phyloP scores from a whole-genome alignment of 2,113 vertebrate species.

The Hippolais icterina region DNA sequence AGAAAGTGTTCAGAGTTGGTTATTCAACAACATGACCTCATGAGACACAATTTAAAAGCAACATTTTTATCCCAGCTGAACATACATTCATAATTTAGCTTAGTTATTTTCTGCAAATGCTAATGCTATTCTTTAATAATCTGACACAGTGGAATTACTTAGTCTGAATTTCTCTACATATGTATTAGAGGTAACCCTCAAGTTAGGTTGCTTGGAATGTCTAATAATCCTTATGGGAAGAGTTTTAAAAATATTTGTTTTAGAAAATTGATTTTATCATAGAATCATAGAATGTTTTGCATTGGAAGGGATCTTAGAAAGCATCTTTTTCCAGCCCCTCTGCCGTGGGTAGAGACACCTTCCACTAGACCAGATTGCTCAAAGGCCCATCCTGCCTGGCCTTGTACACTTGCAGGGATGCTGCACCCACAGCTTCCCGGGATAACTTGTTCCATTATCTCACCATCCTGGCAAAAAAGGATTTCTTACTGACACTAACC shows the following conservation, averaged over 20 bases:
- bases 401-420: neutral
- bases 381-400: neutral
- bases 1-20: neutral
- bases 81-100: neutral
- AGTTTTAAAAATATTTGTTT: neutral
- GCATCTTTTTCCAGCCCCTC: neutral
- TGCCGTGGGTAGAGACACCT: neutral
- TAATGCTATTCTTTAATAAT: conserved; percentile 1
- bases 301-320: neutral
- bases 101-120: neutral
- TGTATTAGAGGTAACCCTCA: neutral
- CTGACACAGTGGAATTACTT: neutral
- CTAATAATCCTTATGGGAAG: neutral
- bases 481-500: neutral
- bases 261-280: neutral
- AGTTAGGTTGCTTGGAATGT: neutral
- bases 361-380: neutral
- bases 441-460: neutral
- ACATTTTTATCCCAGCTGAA: neutral
- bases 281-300: neutral
- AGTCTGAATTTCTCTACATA: neutral
- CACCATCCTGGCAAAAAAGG: neutral
- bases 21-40: conserved; percentile 25
- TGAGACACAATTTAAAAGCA: neutral
- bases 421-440: neutral